Base-by-base conservation (phyloP, 2,113 vertebrate genomes). In the Notothenia coriiceps region DNA sequence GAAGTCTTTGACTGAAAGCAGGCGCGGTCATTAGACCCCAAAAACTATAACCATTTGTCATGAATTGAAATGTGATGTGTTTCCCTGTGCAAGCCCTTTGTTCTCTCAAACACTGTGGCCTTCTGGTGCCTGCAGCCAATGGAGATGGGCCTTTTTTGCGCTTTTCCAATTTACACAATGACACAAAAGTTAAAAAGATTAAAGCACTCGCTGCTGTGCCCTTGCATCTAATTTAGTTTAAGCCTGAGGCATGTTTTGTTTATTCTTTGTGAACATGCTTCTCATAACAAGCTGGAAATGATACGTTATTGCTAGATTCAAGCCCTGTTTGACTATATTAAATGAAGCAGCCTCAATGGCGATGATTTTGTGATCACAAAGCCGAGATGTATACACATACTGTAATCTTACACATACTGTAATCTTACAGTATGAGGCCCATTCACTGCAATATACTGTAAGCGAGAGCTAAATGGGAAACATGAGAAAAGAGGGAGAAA, bases 1-100 rank as follows among this genome's bases (percentile, higher is more conserved):
- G 66, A 70, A 88, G 70, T 67, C 85, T 91, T 86, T 89, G 86
- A 92, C 82, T 80, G 66, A 88, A 93, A 69, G 56, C 88, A 90
- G 90, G 72, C 84, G 35, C 17, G 79, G 75, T 90, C 88, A 90
- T 91, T 91, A 90, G 86, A 86, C 77, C 60, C 43, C 75, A 90
- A 84, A 5, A 35, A 82, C 76, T 20, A 46, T 60, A 60, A 75
- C 77, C 78, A 86, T 88, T 89, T 54, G 55, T 90, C 87, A 84
- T 55, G 75, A 74, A 66, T 35, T 20, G 40, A 80, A 68, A 71
- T 52, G 70, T 55, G 74, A 78, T 76, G 69, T 70, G 62, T 71
- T 71, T 54, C 22, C 51, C 59, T 70, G 76, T 70, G 40, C 15
- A 1, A 62, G 59, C 62, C 66, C 78, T 88, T 87, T 86, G 84